Percentiles rank a stretch among this genome's conserved stretches.
Evolutionary conservation across 1,140 invertebrate genomes (phyloP).

Genomic region (Yoshiicerus persimilis): DNA sequence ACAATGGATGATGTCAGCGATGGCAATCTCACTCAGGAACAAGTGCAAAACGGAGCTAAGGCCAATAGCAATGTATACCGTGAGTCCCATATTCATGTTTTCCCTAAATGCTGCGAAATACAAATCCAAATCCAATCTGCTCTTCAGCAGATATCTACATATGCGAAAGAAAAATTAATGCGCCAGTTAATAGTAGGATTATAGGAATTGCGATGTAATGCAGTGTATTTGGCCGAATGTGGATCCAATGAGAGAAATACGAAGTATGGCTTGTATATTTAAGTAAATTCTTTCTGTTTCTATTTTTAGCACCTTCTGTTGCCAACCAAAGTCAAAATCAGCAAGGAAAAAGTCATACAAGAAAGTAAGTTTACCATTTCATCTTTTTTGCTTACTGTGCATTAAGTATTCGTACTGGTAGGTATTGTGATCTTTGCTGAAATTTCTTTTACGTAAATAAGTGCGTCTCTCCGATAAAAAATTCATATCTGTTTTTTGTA

Average conservation of each 20-base stretch:
- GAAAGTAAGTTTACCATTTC: conserved; percentile 56
- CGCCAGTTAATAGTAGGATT: too few relatives aligned
- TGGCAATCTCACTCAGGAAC: conserved; percentile 14
- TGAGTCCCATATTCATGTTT: too few relatives aligned
- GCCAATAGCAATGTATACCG: conserved; percentile 9
- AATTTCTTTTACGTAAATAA: not conserved
- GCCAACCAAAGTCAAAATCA: conserved; percentile 25
- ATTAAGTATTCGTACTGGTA: not conserved
- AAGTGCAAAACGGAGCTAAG: conserved; percentile 39
- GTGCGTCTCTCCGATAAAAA: conserved; percentile 9
- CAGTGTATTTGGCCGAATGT: not conserved
- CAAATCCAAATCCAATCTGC: too few relatives aligned
- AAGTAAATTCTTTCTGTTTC: not conserved
- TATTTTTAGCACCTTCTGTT: not conserved
- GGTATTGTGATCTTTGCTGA: not conserved
- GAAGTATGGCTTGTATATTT: not conserved
- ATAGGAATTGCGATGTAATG: too few relatives aligned
- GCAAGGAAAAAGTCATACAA: conserved; percentile 73
- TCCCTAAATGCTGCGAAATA: too few relatives aligned
- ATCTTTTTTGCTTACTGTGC: not conserved
- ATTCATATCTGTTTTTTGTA: conserved; percentile 10
- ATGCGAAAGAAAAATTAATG: too few relatives aligned
- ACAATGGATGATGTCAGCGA: conserved; percentile 46
- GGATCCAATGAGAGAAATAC: not conserved
- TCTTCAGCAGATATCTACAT: too few relatives aligned